Evolutionary conservation across 2,113 vertebrate genomes (phyloP).

Genomic region (Sapayoa aenigma): DNA sequence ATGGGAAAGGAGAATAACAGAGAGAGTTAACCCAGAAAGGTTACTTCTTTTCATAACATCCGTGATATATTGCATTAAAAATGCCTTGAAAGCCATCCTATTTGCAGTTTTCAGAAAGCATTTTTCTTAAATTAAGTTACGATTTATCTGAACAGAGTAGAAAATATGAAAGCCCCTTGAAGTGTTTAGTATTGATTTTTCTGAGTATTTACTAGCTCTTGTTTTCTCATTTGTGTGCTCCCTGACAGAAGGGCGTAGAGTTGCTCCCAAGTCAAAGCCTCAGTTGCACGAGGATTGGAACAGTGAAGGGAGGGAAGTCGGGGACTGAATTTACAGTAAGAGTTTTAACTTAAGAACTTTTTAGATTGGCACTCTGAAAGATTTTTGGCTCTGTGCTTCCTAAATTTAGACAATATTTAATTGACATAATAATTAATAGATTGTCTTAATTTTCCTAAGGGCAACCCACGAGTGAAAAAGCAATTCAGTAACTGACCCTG

Average conservation of each 20-base stretch:
- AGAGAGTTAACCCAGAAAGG: constrained; percentile 41
- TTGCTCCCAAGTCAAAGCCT: background rate
- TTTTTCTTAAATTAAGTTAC: constrained; percentile 84
- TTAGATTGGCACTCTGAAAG: background rate
- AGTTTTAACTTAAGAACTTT: background rate
- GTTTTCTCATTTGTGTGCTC: constrained; percentile 68
- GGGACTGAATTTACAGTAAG: background rate
- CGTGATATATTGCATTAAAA: constrained; percentile 44
- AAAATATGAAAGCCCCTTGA: constrained; percentile 76
- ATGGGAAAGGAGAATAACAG: constrained; percentile 15
- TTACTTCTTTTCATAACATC: constrained; percentile 23
- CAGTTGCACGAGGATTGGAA: background rate
- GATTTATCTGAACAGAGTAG: constrained; percentile 81
- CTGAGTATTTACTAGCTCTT: constrained; percentile 71
- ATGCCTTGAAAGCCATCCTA: constrained; percentile 76
- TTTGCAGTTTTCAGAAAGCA: constrained; percentile 79
- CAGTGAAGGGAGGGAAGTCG: background rate
- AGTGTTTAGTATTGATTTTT: constrained; percentile 86
- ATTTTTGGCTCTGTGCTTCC: background rate
- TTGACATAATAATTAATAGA: background rate
- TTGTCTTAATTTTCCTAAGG: background rate
- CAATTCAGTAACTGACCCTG: background rate
- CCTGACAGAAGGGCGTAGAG: constrained; percentile 55
- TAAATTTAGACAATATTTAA: background rate
- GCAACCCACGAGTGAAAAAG: background rate